These are phyloP conservation scores for Podocnemis expansa DNA, from an alignment of 2,113 vertebrate species.

Conservation along the genomic window DNA sequence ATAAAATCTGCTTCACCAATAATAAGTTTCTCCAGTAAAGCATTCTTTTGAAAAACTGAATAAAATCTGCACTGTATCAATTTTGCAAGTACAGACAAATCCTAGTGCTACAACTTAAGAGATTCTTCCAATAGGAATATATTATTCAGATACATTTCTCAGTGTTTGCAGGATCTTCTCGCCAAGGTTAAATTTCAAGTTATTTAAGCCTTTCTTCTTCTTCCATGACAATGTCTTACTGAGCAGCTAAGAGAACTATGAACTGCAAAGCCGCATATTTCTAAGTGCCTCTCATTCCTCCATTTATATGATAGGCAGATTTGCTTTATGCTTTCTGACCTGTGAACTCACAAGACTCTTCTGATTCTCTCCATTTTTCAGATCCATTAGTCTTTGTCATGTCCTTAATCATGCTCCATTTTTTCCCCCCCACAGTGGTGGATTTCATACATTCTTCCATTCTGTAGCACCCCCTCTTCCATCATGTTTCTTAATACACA, in stretches of 20 bases:
- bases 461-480: background rate
- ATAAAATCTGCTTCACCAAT: background rate
- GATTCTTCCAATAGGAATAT: background rate
- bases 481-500: background rate
- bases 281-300: background rate
- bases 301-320: background rate
- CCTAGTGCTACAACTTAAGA: background rate
- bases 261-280: background rate
- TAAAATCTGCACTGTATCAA: background rate
- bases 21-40: background rate
- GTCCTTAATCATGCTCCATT: background rate
- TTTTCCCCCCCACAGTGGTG: background rate
- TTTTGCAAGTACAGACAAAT: background rate
- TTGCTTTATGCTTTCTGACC: background rate
- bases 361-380: background rate
- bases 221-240: background rate
- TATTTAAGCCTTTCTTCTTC: background rate
- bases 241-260: too few relatives aligned
- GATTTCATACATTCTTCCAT: background rate
- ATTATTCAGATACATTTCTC: background rate
- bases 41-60: background rate
- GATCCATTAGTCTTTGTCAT: background rate
- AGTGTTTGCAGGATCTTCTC: background rate
- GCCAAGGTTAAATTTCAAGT: background rate
- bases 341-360: background rate